Evolutionary conservation across 37 sponge, comb jelly and placozoan genomes (phyloP).

Genomic region (Tethya wilhelma): DNA sequence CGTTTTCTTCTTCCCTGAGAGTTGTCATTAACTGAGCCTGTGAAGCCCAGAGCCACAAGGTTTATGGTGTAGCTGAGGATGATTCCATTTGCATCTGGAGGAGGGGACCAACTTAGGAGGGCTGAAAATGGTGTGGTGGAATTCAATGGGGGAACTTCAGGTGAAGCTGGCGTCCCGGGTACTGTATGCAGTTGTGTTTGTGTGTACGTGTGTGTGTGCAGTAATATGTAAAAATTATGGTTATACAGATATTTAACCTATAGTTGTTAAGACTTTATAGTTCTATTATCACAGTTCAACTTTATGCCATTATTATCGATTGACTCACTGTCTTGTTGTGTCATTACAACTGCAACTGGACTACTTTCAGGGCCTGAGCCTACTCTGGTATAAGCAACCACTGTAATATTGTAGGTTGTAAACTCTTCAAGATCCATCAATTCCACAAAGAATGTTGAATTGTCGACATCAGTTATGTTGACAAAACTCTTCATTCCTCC

Average conservation of each 20-base stretch:
- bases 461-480: background rate
- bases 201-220: background rate
- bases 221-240: background rate
- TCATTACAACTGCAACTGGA: slow-evolving; percentile 2
- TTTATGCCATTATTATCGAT: background rate
- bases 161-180: slow-evolving; percentile 22
- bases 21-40: background rate
- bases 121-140: background rate
- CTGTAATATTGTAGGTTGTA: slow-evolving; percentile 27
- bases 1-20: slow-evolving; percentile 7
- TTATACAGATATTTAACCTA: background rate
- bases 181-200: background rate
- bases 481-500: no score
- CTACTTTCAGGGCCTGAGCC: slow-evolving; percentile 35
- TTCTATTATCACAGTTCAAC: background rate
- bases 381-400: slow-evolving; percentile 27
- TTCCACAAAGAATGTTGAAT: background rate
- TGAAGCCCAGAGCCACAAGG: slow-evolving; percentile 19
- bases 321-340: slow-evolving; percentile 32
- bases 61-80: slow-evolving; percentile 21
- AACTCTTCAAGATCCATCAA: slow-evolving; percentile 10
- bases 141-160: background rate
- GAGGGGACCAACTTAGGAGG: slow-evolving; percentile 11
- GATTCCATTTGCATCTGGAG: slow-evolving; percentile 30
- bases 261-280: background rate